Evolutionary conservation across 2,797 vertebrate species (phyloP), one percentile per base, ranked within the genome.

Genomic region (Enteromius paludinosus): DNA sequence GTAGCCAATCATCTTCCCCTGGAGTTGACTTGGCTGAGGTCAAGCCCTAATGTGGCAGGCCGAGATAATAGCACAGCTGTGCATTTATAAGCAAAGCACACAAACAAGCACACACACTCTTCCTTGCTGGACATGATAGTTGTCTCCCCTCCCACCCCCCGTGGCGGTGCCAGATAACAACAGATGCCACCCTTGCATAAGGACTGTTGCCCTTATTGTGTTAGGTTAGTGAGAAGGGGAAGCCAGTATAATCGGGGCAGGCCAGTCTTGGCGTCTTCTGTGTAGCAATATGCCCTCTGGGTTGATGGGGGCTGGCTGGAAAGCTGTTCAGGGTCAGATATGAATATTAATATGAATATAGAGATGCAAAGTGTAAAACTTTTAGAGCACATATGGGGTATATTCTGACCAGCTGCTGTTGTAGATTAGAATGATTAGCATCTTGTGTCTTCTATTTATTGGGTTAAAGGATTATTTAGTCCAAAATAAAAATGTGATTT

Each of bases 321-420:
- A 74, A 79, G 76, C 84, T 86, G 61, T 76, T 81, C 61, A n/a
- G 47, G 68, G 54, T 65, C 83, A 78, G 43, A 81, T 79, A 83
- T 66, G 72, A 87, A 87, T 86, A 75, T 85, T 79, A 87, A 87
- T 87, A 73, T 65, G 71, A 73, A 84, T 64, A 87, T 59, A 86
- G 61, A 84, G 56, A 52, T 82, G 64, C 7, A 64, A 74, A 71
- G 33, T 86, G 59, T 68, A 84, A 84, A 81, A 33, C 12, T 70
- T 78, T 35, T 62, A 14, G 15, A 64, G 28, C 52, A 47, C 56
- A 62, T 25, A 20, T n/a, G 20, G 6, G 62, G 45, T 17, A 41
- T 41, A 80, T 35, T n/a, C n/a, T 69, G 33, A 79, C 18, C 65
- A 20, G 8, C 12, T 56, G 41, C 45, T 33, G 18, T 25, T 33